Base-by-base conservation (phyloP, 2,113 vertebrate species). In the Balaeniceps rex region DNA sequence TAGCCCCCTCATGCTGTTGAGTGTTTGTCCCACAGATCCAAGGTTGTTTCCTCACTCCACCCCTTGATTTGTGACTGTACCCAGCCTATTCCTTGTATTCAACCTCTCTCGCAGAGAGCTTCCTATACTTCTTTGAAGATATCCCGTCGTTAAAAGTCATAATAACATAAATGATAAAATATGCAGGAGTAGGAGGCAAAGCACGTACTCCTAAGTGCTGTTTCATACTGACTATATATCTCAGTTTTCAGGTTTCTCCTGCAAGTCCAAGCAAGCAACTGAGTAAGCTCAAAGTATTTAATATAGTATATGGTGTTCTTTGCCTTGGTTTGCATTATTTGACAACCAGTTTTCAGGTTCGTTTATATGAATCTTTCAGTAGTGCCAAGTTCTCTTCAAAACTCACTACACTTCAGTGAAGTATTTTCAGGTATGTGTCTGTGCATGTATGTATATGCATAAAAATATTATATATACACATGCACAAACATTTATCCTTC, bases 231-330 rank as follows among this genome's bases (percentile, higher is more conserved):
- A 82, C 83, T 94, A 22, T 46, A 14, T 83, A 93, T 75, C 55
- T 90, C 64, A 91, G 69, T 97, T 91, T 96, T 89, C 95, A 91
- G 18, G 49, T 64, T 91, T 94, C 90, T 88, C 12, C 36, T 92
- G 84, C 97, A 96, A 97, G 97, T 92, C 88, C 83, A 91, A 97
- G 81, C 97, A 97, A 83, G 96, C 49, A 93, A 49, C n/a, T 70
- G 54, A 65, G 84, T 69, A 88, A 90, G 46, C 85, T 76, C 25
- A 22, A 96, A 84, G 61, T 84, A 87, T 94, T 95, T 97, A 94
- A 88, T 81, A 57, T 47, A 79, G n/a, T 92, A 33, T 96, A 60
- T 65, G 44, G 70, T 61, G 38, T 89, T 91, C 77, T 94, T 88
- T 82, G 44, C 72, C 77, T 94, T 21, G 15, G 52, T 97, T 93